Base-by-base conservation (phyloP, 2,113 vertebrate species). In the Picathartes gymnocephalus region DNA sequence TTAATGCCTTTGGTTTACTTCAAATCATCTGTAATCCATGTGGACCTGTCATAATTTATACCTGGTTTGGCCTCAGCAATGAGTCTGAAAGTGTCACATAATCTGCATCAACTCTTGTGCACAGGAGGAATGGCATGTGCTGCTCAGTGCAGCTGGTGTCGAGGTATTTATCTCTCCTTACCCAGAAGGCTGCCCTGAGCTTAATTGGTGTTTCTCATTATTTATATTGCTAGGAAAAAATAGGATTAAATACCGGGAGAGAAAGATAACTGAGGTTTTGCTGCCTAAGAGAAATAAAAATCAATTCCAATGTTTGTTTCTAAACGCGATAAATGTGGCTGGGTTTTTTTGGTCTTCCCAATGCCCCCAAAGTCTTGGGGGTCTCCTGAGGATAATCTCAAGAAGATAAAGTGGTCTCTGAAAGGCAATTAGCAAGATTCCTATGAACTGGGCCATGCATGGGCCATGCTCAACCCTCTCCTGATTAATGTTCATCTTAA, bases 371-470 rank as follows among this genome's bases (percentile, higher is more conserved):
- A 70, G 51, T 86, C 89, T 81, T 64, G 65, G 74, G 64, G 64
- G 13, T 86, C 94, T 95, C 94, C 56, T 81, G 96, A 95, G 94
- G 91, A 95, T 96, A 95, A 91, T 94, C 83, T 96, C 97, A 97
- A 97, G 94, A 94, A 94, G 96, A 97, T 96, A 90, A 97, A 89
- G 37, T 95, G 96, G 92, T 95, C 95, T 97, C 91, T 97, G 96
- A 97, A 97, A 98, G 97, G 91, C 86, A 97, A 97, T 98, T 98
- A 98, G 88, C 80, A 91, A 87, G 89, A 94, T 69, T 84, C 87
- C 64, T 94, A 80, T 53, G 73, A 86, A 87, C 58, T 93, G 87
- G 93, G 96, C 94, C 78, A 69, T 78, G 86, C 56, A 65, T 21
- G 77, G 94, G 66, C 84, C 72, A 28, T 57, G 90, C 91, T 95